Base-by-base conservation (phyloP, 2,113 vertebrate species). In the Balaeniceps rex region DNA sequence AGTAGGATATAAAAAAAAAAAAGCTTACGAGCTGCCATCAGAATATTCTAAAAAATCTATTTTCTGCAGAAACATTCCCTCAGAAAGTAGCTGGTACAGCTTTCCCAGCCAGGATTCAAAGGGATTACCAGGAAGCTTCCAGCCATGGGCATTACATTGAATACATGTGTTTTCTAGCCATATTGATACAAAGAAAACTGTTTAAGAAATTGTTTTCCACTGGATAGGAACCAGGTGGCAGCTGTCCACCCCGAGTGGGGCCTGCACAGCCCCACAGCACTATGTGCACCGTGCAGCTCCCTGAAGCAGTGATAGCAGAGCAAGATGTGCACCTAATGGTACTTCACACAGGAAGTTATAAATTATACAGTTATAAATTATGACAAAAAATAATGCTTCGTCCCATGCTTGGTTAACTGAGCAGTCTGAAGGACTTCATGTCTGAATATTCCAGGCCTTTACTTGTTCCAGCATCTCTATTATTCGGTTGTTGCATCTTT, bases 381-480 rank as follows among this genome's bases (percentile, higher is more conserved):
- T 25, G 74, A 84, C 54, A 26, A 85, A 83, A 84, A 87, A 55
- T 40, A 85, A 70, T 31, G 22, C 24, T 70, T 85, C 40, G 46
- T 70, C 58, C 71, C 26, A 63, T 66, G 51, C 47, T 85, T 63
- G 29, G 52, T 93, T 58, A 97, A 87, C 64, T 51, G 25, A 78
- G 75, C n/a, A 77, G 33, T 77, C 55, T 80, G 38, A 9, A 93
- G 17, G 38, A 87, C 26, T 83, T 93, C 29, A 38, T 38, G 23
- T 58, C 77, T 87, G 66, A 95, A 22, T 74, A 93, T 76, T 77
- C 93, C 64, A 90, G 74, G 44, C 34, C 42, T 79, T 93, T 49
- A 65, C 21, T 79, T 76, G 24, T 79, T 86, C 42, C 51, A 91
- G 61, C 47, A 77, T 36, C 78, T 91, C 33, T 70, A n/a, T 86